Percentiles rank a stretch among this genome's conserved stretches.
phyloP scores from a whole-genome alignment of 1,140 invertebrate species.

The Papilio helenus region DNA sequence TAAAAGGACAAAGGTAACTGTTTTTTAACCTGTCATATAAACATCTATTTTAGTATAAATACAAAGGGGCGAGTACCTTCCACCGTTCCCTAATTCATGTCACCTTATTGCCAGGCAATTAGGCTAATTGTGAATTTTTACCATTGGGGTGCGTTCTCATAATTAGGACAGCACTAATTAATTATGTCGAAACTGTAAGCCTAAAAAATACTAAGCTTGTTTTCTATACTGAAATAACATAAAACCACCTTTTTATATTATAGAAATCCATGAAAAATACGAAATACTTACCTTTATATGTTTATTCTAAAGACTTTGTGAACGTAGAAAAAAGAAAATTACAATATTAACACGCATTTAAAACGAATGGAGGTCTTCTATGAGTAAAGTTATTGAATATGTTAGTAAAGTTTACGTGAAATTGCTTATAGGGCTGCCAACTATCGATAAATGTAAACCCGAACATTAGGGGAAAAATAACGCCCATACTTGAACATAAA shows the following conservation, averaged over 20 bases:
- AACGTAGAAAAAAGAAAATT: not conserved
- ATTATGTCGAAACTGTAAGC: not conserved
- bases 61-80: slow-evolving; percentile 15
- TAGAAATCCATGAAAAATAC: too few species aligned
- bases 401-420: not conserved
- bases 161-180: not conserved
- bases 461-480: not conserved
- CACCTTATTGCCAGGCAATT: slow-evolving; percentile 16
- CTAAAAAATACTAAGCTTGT: too few species aligned
- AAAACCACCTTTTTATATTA: too few species aligned
- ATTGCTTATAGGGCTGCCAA: not conserved
- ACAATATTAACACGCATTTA: not conserved
- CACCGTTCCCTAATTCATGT: slow-evolving; percentile 29
- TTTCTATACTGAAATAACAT: too few species aligned
- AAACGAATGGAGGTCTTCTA: not conserved
- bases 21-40: not conserved
- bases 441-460: not conserved
- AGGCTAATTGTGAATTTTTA: slow-evolving; percentile 28
- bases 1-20: not conserved
- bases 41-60: not conserved
- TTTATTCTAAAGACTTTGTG: not conserved
- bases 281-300: too few species aligned
- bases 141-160: not conserved
- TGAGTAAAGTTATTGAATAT: not conserved
- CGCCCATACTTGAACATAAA: not conserved